Evolutionary conservation across 2,888 invertebrate genomes (phyloP).

Genomic region (Enoplolaimus lenunculus): DNA sequence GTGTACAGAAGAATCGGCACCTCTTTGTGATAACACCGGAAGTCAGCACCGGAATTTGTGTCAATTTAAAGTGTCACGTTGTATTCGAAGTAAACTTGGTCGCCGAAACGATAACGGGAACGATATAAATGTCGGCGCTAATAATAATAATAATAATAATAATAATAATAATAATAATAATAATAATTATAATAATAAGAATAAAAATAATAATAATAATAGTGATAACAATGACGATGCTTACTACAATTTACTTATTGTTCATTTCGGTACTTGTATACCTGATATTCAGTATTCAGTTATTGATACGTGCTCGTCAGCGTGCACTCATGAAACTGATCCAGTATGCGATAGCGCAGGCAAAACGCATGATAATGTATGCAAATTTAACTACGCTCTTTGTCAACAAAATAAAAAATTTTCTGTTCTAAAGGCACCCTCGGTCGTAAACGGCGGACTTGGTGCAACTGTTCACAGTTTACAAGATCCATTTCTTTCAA

Average conservation of each 20-base stretch:
- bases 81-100: neutral
- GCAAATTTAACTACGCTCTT: neutral
- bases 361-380: slow-evolving; percentile 8
- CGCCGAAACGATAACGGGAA: neutral
- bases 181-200: too few relatives aligned
- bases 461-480: too few relatives aligned
- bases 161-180: too few relatives aligned
- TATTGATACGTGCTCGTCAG: neutral
- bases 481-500: too few relatives aligned
- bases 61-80: neutral
- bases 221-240: too few relatives aligned
- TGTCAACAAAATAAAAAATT: neutral
- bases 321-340: slow-evolving; percentile 3
- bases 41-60: neutral
- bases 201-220: too few relatives aligned
- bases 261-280: neutral
- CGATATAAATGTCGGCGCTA: too few relatives aligned
- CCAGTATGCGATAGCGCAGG: slow-evolving; percentile 7
- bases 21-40: slow-evolving; percentile 12
- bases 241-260: neutral
- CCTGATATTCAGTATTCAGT: neutral
- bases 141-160: too few relatives aligned
- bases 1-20: neutral
- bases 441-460: too few relatives aligned
- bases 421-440: too few relatives aligned